Percentiles rank a stretch among this genome's conserved stretches.
Conservation (phyloP, 1,140 invertebrate species). For the Ruditapes philippinarum region DNA sequence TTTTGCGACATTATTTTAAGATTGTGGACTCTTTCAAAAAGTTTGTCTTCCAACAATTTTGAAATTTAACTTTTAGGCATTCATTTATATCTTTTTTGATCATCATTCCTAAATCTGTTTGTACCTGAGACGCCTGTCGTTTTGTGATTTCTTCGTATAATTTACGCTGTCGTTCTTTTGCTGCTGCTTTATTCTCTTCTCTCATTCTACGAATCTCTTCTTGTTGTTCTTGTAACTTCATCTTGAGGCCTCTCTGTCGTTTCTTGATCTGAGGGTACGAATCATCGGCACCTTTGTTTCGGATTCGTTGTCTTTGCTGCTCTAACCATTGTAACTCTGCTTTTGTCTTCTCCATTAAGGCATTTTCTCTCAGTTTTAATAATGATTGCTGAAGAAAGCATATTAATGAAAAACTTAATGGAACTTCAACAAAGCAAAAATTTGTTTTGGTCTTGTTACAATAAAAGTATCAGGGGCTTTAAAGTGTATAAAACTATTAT, state of each 20-base stretch:
- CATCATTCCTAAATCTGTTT: too few relatives aligned
- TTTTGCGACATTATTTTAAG: too few relatives aligned
- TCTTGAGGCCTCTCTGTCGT: conserved; percentile 87
- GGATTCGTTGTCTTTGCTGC: conserved; percentile 87
- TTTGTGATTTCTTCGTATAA: conserved; percentile 59
- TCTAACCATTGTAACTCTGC: conserved; percentile 89
- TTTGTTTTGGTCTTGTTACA: too few relatives aligned
- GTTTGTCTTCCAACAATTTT: too few relatives aligned
- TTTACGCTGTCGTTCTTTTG: conserved; percentile 82
- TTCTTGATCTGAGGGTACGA: conserved; percentile 89
- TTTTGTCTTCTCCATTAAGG: conserved; percentile 89
- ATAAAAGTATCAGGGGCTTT: too few relatives aligned
- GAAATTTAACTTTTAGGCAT: too few relatives aligned
- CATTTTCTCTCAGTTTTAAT: conserved; percentile 83
- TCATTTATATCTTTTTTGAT: background rate
- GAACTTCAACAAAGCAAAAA: too few relatives aligned
- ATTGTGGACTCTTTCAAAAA: too few relatives aligned
- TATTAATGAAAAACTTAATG: background rate
- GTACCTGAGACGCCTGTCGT: conserved; percentile 32
- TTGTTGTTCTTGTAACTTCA: conserved; percentile 81
- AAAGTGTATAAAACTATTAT: too few relatives aligned
- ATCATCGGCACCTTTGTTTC: conserved; percentile 86
- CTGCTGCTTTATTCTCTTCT: conserved; percentile 84
- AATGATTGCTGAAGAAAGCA: conserved; percentile 62
- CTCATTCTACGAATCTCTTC: conserved; percentile 87